Base-by-base conservation (phyloP, 1,140 invertebrate genomes). In the Battus philenor region DNA sequence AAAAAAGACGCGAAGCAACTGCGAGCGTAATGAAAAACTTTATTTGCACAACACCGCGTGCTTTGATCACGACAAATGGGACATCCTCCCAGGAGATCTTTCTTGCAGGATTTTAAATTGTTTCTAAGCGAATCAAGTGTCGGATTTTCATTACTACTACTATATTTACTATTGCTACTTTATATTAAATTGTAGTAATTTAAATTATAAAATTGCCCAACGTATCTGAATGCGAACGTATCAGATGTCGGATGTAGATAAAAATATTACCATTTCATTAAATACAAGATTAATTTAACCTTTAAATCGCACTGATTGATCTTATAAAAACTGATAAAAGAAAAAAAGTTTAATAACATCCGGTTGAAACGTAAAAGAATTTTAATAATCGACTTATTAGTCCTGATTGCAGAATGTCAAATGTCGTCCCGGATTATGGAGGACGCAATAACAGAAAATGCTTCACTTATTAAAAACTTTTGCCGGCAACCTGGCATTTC, bases 381-480 rank as follows among this genome's bases (percentile, higher is more conserved):
- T 39, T 26, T 26, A 39, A 39, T 39, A 39, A 39, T 39, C 36
- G 11, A 26, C 18, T 39, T 39, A 24, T 39, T 39, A 39, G 36
- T 39, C 36, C 36, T 24, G 36, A 39, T 39, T 39, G 36, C 36
- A 24, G 20, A 39, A 39, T 39, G 36, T 39, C 36, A 39, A 39
- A 39, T 15, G 36, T 39, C 36, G 36, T 26, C 20, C 36, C 36
- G 36, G 36, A 39, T 39, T 39, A 39, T 26, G 36, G 36, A 33
- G 33, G 9, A 9, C 36, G 29, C 29, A 54, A 51, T 47, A 52
- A 54, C 52, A 43, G 50, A 54, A 50, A 54, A 33, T 59, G 38
- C 52, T 57, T 54, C 44, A 38, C 49, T 59, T 59, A 59, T 64
- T 59, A 64, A 64, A 62, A 64, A 54, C 27, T 64, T 57, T 32